Evolutionary conservation across 2,797 vertebrate genomes (phyloP).

Genomic region (Acanthiza pusilla): DNA sequence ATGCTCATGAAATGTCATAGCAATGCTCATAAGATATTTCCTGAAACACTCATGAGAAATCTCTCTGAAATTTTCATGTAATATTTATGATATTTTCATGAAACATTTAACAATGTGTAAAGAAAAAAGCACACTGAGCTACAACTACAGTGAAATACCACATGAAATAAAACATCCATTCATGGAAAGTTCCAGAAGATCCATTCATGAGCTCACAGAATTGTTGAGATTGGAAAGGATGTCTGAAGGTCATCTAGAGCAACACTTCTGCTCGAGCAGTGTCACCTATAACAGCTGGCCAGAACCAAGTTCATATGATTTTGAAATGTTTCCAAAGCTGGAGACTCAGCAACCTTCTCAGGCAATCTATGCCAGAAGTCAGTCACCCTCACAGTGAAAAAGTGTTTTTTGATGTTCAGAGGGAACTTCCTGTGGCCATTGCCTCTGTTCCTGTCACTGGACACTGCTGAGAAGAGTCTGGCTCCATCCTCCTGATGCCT

Average conservation of each 20-base stretch:
- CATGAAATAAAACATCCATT: not conserved
- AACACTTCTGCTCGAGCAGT: not conserved
- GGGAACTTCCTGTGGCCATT: not conserved
- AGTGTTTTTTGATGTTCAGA: not conserved
- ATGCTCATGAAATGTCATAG: not conserved
- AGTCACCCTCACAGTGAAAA: not conserved
- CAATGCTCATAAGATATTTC: conserved; percentile 3
- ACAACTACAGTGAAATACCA: not conserved
- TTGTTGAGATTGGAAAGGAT: not conserved
- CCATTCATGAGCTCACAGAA: not conserved
- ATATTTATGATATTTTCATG: not conserved
- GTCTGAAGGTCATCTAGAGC: not conserved
- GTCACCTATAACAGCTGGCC: not conserved
- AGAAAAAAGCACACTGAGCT: not conserved
- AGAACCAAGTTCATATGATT: not conserved
- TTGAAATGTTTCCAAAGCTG: not conserved
- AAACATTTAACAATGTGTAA: not conserved
- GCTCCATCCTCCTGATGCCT: not conserved
- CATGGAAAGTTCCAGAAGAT: not conserved
- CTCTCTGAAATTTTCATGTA: not conserved
- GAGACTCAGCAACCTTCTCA: not conserved
- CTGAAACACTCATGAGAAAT: not conserved
- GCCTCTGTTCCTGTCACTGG: not conserved
- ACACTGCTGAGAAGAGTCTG: not conserved
- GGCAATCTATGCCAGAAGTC: not conserved